These are phyloP conservation scores for Podocnemis expansa DNA, from an alignment of 2,113 vertebrate genomes.

Conservation along the genomic window DNA sequence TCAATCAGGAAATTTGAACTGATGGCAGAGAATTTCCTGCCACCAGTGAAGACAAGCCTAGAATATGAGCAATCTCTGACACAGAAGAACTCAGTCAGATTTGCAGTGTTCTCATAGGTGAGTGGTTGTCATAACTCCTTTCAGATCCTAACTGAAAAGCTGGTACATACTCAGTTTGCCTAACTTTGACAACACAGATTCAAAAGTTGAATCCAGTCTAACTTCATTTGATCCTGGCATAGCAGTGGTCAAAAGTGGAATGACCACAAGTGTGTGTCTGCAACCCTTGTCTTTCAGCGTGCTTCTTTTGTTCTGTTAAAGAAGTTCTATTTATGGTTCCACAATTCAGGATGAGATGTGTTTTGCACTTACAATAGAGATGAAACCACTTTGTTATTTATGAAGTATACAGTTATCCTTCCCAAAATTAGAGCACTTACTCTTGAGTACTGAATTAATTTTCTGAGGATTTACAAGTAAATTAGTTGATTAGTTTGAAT, in stretches of 20 bases:
- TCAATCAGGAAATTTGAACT: no score
- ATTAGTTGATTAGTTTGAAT: background rate
- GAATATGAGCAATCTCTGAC: background rate
- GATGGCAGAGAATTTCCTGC: no score
- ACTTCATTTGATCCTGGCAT: background rate
- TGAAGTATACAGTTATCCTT: background rate
- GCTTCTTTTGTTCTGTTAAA: background rate
- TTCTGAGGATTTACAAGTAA: background rate
- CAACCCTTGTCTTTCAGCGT: background rate
- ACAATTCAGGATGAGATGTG: background rate
- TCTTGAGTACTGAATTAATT: background rate
- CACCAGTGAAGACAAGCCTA: no score
- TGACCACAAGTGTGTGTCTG: background rate
- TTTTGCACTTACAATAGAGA: background rate
- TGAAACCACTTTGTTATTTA: background rate
- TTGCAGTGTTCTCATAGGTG: background rate
- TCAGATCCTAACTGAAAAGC: background rate
- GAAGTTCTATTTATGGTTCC: background rate
- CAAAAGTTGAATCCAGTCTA: background rate
- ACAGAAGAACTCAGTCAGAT: background rate
- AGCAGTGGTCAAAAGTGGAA: background rate
- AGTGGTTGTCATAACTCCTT: background rate
- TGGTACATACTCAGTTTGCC: background rate
- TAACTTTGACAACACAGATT: background rate
- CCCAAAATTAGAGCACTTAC: background rate